A percentile compares a stretch with the other conserved stretches of the same genome.
Evolutionary conservation across 2,888 invertebrate genomes (phyloP).

Genomic region (Acrocyrtus sp.): DNA sequence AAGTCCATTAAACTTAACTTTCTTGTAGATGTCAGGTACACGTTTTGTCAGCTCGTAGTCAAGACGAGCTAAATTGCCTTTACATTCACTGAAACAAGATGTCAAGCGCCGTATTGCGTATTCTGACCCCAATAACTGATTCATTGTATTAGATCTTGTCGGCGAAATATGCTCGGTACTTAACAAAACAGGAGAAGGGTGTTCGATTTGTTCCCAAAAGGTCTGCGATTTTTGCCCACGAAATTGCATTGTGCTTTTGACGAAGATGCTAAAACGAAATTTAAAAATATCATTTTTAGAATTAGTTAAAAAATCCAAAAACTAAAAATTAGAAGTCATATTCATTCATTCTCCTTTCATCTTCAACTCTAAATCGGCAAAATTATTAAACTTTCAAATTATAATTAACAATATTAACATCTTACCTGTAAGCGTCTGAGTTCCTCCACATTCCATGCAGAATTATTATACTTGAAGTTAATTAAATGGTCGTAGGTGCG

Average conservation of each 20-base stretch:
- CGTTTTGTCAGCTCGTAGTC: conserved; percentile 1
- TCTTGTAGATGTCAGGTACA: background rate
- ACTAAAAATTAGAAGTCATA: too few species aligned
- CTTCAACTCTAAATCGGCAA: too few species aligned
- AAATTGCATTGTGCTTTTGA: background rate
- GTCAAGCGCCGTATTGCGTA: too few species aligned
- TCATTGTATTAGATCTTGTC: too few species aligned
- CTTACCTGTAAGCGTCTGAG: conserved; percentile 3
- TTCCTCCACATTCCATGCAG: conserved; percentile 4
- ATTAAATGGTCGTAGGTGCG: conserved; percentile 18
- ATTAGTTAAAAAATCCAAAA: too few species aligned
- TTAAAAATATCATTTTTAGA: too few species aligned
- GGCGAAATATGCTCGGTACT: conserved; percentile 11
- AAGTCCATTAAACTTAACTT: background rate
- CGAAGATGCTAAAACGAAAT: background rate
- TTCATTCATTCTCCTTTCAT: too few species aligned
- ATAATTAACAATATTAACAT: background rate
- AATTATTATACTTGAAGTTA: conserved; percentile 4
- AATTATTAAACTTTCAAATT: too few species aligned
- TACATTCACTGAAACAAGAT: background rate
- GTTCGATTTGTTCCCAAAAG: conserved; percentile 3
- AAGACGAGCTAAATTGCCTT: conserved; percentile 2
- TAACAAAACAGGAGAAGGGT: conserved; percentile 25
- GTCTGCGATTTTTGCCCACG: conserved; percentile 4
- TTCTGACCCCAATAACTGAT: too few species aligned